Base-by-base conservation (phyloP, 35 echinoderm and acorn worm genomes). In the Diadema setosum region DNA sequence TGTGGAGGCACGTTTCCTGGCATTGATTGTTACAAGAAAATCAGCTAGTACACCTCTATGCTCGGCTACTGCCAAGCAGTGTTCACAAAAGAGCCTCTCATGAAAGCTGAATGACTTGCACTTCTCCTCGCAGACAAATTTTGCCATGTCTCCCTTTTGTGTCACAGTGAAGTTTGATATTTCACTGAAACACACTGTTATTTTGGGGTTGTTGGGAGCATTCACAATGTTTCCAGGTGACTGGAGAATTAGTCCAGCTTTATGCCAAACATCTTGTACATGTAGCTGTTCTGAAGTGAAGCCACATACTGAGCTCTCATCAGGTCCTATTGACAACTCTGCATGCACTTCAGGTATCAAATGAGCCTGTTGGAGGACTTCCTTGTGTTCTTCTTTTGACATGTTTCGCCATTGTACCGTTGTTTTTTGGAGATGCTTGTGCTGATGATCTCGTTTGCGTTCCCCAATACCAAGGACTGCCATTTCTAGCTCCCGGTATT, bases 261-360 rank as follows among this genome's bases (percentile, higher is more conserved):
- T 78, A 78, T 43, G 39, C 70, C 70, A 78, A 2, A 78, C 70
- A 78, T 78, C 33, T 43, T 78, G 70, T n/a, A n/a, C n/a, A n/a
- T n/a, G n/a, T 24, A 78, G 37, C 70, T 78, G 70, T 33, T 78
- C 70, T 78, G 70, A 78, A 78, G 70, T 78, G 70, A 78, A 78
- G 70, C 70, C 70, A 78, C 70, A 78, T 20, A 78, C 21, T 78
- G 70, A 78, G 70, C 70, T 78, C 21, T 78, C 35, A 3, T 78
- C 37, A 16, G 70, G 70, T 78, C 70, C 70, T 78, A 78, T 78
- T 42, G 70, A 78, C 70, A 78, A 78, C 70, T 78, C 70, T 78
- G 70, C 43, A 20, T 43, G 70, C 70, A 42, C 34, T 43, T 78
- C 70, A 67, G 61, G 18, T 29, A 0, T 67, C 61, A 67, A 0